A percentile compares a stretch with the other conserved stretches of the same genome.
These are phyloP conservation scores for Butorides virescens DNA, from an alignment of 2,113 vertebrate genomes.

Conservation along the genomic window DNA sequence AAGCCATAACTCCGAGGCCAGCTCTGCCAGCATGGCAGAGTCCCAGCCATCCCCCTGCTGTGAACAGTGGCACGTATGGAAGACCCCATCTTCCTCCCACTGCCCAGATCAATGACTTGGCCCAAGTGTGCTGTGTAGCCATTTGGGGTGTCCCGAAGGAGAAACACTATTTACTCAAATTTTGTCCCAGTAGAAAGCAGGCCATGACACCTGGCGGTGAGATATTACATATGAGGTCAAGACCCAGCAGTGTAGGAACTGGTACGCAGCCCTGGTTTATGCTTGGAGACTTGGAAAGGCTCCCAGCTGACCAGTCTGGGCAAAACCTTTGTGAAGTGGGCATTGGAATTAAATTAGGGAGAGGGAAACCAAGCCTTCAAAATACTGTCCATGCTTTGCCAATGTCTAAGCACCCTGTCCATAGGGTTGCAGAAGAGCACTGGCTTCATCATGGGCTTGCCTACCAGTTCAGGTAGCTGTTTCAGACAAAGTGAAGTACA, in stretches of 20 bases:
- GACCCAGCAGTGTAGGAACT: neutral
- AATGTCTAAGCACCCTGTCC: neutral
- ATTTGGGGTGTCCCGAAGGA: neutral
- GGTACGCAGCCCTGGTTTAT: neutral
- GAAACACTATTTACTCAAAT: neutral
- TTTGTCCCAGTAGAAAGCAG: neutral
- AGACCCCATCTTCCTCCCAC: neutral
- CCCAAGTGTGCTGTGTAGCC: rapidly evolving
- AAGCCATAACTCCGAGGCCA: neutral
- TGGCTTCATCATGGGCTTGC: neutral
- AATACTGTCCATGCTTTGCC: neutral
- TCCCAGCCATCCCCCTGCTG: rapidly evolving
- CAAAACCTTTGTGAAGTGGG: neutral
- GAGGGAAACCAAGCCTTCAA: neutral
- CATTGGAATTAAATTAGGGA: neutral
- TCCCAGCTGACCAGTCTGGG: neutral
- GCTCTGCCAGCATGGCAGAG: neutral
- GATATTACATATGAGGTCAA: neutral
- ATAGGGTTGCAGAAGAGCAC: neutral
- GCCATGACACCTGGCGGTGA: rapidly evolving
- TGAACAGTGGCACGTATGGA: rapidly evolving
- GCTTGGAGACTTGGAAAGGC: neutral
- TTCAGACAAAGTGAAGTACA: neutral
- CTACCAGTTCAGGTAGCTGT: neutral
- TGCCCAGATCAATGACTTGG: neutral